Evolutionary conservation across 1,140 invertebrate species (phyloP).

Genomic region (Arion vulgaris): DNA sequence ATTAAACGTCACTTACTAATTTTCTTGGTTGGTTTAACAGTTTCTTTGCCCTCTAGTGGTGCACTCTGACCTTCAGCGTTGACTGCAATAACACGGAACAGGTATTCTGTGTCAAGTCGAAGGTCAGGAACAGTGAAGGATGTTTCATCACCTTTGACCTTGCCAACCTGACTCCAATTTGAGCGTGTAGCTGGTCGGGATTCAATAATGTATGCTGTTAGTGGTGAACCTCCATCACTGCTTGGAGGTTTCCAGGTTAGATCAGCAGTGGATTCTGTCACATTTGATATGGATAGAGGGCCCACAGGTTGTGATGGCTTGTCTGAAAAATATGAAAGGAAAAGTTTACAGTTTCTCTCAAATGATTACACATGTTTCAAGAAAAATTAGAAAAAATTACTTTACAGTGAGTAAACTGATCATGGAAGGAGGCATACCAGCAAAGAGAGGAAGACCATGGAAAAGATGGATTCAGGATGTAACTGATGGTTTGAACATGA

Average conservation of each 20-base stretch:
- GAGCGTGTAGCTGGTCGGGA: slow-evolving; percentile 86
- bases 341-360: not conserved
- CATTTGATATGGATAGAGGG: slow-evolving; percentile 93
- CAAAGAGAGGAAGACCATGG: too few species aligned
- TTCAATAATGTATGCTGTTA: slow-evolving; percentile 94
- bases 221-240: slow-evolving; percentile 95
- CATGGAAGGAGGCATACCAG: too few species aligned
- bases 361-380: too few species aligned
- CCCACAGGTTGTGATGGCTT: slow-evolving; percentile 64
- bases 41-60: slow-evolving; percentile 91
- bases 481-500: too few species aligned
- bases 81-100: slow-evolving; percentile 93
- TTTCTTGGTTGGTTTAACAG: slow-evolving; percentile 94
- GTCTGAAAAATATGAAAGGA: slow-evolving; percentile 51
- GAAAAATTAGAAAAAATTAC: too few species aligned
- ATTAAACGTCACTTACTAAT: slow-evolving; percentile 78
- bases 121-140: slow-evolving; percentile 82
- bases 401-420: too few species aligned
- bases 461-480: too few species aligned
- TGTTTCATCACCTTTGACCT: slow-evolving; percentile 81
- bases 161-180: slow-evolving; percentile 78
- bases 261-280: slow-evolving; percentile 93
- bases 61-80: slow-evolving; percentile 94
- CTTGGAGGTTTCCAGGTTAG: slow-evolving; percentile 92
- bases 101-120: slow-evolving; percentile 91